phyloP scores from a whole-genome alignment of 2,888 invertebrate species.

The Acronicta leporina region DNA sequence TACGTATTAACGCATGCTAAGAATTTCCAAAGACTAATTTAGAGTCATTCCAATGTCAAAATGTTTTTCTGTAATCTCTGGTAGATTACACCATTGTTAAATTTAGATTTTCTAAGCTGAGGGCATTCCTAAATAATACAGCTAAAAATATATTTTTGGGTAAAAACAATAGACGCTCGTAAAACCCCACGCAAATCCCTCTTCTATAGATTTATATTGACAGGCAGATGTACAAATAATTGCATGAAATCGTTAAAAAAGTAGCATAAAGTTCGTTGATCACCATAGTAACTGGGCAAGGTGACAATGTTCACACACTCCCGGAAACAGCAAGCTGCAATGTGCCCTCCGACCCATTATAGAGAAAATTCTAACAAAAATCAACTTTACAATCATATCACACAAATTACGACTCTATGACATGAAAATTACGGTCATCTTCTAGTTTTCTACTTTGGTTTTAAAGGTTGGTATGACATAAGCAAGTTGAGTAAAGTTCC shows the following conservation, averaged over 20 bases:
- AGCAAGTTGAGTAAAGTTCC: slow-evolving; percentile 74
- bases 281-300: slow-evolving; percentile 78
- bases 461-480: slow-evolving; percentile 66
- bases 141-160: too few species aligned
- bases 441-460: slow-evolving; percentile 9
- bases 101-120: too few species aligned
- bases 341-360: slow-evolving; percentile 50
- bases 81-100: too few species aligned
- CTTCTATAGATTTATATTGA: slow-evolving; percentile 21
- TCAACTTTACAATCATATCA: not conserved
- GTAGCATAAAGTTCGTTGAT: slow-evolving; percentile 68
- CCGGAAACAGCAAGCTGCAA: slow-evolving; percentile 85
- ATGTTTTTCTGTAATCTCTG: too few species aligned
- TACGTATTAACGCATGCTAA: too few species aligned
- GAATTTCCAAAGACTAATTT: too few species aligned
- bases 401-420: slow-evolving; percentile 1
- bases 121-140: too few species aligned
- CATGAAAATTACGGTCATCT: not conserved
- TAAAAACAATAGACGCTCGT: too few species aligned
- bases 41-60: too few species aligned
- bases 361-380: slow-evolving; percentile 29
- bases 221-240: slow-evolving; percentile 52
- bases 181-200: not conserved
- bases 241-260: slow-evolving; percentile 56
- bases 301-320: slow-evolving; percentile 80